Evolutionary conservation across 2,113 vertebrate species (phyloP).

Genomic region (Opisthocomus hoazin): DNA sequence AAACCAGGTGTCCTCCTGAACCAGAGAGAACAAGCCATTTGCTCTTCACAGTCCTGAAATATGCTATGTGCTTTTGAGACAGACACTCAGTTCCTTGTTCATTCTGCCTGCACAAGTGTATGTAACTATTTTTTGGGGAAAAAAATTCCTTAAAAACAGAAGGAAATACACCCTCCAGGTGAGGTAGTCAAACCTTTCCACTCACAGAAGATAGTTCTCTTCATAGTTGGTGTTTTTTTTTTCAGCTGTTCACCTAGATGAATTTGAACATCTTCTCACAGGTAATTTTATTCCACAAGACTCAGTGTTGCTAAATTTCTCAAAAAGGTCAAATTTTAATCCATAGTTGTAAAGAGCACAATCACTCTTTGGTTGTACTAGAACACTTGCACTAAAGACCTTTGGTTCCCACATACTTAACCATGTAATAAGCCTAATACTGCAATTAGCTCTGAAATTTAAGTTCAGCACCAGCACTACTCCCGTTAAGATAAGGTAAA

Average conservation of each 20-base stretch:
- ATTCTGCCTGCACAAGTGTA: not conserved
- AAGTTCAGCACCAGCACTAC: not conserved
- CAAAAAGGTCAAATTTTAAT: not conserved
- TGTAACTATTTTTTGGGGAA: not conserved
- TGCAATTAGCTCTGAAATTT: not conserved
- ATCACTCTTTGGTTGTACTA: not conserved
- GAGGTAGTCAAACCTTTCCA: not conserved
- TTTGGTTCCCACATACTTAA: not conserved
- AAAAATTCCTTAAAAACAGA: not conserved
- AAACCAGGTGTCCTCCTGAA: constrained; percentile 35
- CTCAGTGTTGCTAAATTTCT: not conserved
- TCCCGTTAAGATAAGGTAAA: not conserved
- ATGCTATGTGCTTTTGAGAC: not conserved
- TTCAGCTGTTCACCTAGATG: not conserved
- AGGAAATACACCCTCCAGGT: not conserved
- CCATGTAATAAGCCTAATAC: not conserved
- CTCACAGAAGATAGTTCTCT: not conserved
- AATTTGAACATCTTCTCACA: not conserved
- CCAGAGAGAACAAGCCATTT: not conserved
- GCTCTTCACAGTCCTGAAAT: not conserved
- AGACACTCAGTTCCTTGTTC: not conserved
- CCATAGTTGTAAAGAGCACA: not conserved
- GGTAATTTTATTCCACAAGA: not conserved
- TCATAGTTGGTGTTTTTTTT: not conserved
- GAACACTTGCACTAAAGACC: not conserved